Evolutionary conservation across 2,888 invertebrate genomes (phyloP).

Genomic region (Dryomyza anilis): DNA sequence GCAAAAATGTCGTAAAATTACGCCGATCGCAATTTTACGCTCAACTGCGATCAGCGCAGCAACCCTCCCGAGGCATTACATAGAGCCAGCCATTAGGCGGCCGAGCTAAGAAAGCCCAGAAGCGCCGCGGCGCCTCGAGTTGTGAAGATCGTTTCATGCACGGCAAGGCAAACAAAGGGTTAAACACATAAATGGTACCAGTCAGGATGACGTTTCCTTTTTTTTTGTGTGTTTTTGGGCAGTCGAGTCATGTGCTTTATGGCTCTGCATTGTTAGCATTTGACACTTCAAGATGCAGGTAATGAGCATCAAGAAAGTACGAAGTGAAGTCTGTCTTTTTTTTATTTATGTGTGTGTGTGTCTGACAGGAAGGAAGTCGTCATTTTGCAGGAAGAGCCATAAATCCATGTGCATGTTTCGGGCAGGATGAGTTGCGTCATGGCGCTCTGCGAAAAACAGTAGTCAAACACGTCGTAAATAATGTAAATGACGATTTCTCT

Average conservation of each 20-base stretch:
- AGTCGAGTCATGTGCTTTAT: constrained; percentile 1
- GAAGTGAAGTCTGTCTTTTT: neutral
- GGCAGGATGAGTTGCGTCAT: neutral
- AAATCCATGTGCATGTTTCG: neutral
- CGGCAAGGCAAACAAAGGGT: neutral
- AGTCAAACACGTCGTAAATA: constrained; percentile 57
- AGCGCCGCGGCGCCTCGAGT: neutral
- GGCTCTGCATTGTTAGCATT: constrained; percentile 41
- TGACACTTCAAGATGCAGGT: constrained; percentile 46
- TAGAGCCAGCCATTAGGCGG: neutral
- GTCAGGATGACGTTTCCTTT: too few relatives aligned
- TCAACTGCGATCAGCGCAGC: neutral
- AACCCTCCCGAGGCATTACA: neutral
- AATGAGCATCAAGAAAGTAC: constrained; percentile 35
- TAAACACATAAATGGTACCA: too few relatives aligned
- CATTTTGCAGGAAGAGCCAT: neutral
- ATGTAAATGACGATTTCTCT: constrained; percentile 35
- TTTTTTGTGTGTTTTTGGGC: too few relatives aligned
- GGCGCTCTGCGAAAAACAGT: constrained; percentile 40
- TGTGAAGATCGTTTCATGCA: neutral
- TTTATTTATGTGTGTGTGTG: neutral
- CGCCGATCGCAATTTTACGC: neutral
- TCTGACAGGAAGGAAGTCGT: neutral
- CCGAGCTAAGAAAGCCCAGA: neutral
- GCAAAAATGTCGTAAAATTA: too few relatives aligned